Percentiles rank a stretch among this genome's conserved stretches.
Conservation (phyloP, 2,888 invertebrate species). For the Lottia scabra region DNA sequence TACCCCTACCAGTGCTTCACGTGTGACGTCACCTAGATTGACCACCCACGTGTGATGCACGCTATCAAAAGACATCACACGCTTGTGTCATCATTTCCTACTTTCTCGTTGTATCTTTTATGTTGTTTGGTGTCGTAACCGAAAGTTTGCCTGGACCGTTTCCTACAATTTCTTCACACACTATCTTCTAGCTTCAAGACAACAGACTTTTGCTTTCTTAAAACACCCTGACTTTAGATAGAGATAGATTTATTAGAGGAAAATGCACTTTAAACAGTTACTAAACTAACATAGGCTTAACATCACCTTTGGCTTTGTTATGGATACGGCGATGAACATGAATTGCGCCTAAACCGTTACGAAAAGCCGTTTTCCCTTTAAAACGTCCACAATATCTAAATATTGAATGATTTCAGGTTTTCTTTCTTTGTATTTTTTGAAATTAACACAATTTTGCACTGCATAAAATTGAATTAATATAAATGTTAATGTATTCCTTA, state of each 20-base stretch:
- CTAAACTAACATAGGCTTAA: too few species aligned
- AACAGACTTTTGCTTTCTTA: background rate
- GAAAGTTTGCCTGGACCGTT: background rate
- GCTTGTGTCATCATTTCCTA: constrained; percentile 2
- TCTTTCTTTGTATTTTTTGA: background rate
- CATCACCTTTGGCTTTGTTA: too few species aligned
- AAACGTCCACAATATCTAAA: constrained; percentile 1
- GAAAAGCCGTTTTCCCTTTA: background rate
- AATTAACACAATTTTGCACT: background rate
- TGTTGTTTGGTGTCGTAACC: constrained; percentile 5
- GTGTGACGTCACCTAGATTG: background rate
- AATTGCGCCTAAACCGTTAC: background rate
- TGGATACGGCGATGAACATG: constrained; percentile 4
- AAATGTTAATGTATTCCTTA: background rate
- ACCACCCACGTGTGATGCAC: background rate
- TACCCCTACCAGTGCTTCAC: background rate
- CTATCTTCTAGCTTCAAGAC: background rate
- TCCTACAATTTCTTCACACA: background rate
- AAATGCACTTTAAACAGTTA: too few species aligned
- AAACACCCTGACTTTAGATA: too few species aligned
- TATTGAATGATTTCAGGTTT: background rate
- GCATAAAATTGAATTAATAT: background rate
- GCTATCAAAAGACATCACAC: background rate
- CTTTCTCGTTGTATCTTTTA: constrained; percentile 6
- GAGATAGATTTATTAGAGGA: too few species aligned